Evolutionary conservation across 2,113 vertebrate genomes (phyloP), one percentile per base, ranked within the genome.

Genomic region (Pseudorhombus dupliciocellatus): DNA sequence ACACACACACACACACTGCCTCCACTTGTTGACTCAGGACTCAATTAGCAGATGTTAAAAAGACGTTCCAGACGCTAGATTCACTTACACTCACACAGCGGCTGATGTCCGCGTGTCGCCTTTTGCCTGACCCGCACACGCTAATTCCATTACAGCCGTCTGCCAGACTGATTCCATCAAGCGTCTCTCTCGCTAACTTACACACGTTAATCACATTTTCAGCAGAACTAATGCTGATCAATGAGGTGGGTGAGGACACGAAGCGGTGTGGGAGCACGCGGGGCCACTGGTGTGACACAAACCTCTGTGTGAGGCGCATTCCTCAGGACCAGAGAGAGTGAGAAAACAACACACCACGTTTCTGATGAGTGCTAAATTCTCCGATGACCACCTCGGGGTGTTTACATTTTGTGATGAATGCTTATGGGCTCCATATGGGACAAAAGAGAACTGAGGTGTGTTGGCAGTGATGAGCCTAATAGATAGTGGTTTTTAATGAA

Each of bases 1-100:
- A 18, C 24, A 54, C 9, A 52, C 4, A 52, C 10, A 58, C 44
- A 58, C 65, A 44, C 40, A 44, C 16, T 15, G 37, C 63, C 25
- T 76, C 68, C 44, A 76, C 65, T 74, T 92, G 89, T 93, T 91
- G 87, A 92, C 87, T 84, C 79, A 83, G 75, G 52, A 81, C 87
- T 93, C 81, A 87, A 90, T 92, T 89, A 89, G 61, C 22, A 61
- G 73, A 73, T 76, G 85, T 89, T 90, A 86, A 87, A 91, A 87
- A 84, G 81, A 81, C 31, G 24, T 62, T 46, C 77, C 67, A 42
- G 66, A 63, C 72, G 64, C 56, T 78, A 66, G 57, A 90, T 75
- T 92, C 24, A 30, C 79, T 78, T 80, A 74, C 82, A 70, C 79
- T 78, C 82, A 74, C 82, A 67, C 83, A 83, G 79, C 72, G 60